Percentiles rank a stretch among this genome's conserved stretches.
These are phyloP conservation scores for Lasioglossum morio DNA, from an alignment of 2,888 invertebrate species.

Conservation along the genomic window DNA sequence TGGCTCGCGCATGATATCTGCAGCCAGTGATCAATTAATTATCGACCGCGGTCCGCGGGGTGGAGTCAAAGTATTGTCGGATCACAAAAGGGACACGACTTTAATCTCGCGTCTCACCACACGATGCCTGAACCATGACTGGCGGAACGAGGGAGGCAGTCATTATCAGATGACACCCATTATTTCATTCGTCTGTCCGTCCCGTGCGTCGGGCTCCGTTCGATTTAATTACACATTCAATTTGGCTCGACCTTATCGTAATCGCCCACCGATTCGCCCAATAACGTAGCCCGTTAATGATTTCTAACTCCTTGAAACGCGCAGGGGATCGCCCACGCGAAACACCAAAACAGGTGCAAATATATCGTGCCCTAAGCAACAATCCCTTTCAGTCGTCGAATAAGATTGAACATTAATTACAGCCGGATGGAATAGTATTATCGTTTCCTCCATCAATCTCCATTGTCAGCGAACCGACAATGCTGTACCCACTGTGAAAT, in stretches of 20 bases:
- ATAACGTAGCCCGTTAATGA: conserved; percentile 60
- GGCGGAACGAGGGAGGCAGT: conserved; percentile 72
- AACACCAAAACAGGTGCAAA: conserved; percentile 23
- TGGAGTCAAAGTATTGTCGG: conserved; percentile 71
- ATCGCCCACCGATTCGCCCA: conserved; percentile 59
- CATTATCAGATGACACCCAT: conserved; percentile 79
- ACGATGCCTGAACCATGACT: conserved; percentile 73
- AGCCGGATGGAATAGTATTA: conserved; percentile 23
- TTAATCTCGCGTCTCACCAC: conserved; percentile 71
- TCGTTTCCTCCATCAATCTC: conserved; percentile 29
- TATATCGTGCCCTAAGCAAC: conserved; percentile 48
- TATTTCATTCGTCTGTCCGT: conserved; percentile 74
- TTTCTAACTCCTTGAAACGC: conserved; percentile 56
- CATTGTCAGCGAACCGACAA: background rate
- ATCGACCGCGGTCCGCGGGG: conserved; percentile 66
- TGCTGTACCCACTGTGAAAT: conserved; percentile 16
- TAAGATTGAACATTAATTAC: conserved; percentile 53
- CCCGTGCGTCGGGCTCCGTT: conserved; percentile 62
- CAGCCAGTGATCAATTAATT: conserved; percentile 80
- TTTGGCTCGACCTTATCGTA: conserved; percentile 71
- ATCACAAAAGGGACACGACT: conserved; percentile 75
- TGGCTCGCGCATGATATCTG: conserved; percentile 71
- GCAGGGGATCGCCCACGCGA: conserved; percentile 34
- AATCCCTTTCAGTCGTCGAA: conserved; percentile 21
- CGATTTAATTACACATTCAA: conserved; percentile 80